phyloP scores from a whole-genome alignment of 2,888 invertebrate species.

The Mythimna albipuncta region DNA sequence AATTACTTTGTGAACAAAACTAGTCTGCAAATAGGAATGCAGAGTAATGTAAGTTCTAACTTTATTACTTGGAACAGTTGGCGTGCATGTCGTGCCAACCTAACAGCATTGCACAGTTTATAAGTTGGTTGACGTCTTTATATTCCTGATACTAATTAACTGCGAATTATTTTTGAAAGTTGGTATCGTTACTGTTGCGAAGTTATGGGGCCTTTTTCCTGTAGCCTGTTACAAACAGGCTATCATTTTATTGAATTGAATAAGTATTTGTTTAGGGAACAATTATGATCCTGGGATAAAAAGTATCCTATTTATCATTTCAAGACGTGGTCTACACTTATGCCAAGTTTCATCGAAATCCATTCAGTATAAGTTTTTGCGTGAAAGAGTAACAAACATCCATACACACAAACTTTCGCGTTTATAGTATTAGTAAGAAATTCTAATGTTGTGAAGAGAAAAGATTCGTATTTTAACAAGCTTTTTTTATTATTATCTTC shows the following conservation, averaged over 20 bases:
- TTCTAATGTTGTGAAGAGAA: too few species aligned
- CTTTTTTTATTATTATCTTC: too few species aligned
- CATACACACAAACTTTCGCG: too few species aligned
- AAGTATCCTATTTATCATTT: too few species aligned
- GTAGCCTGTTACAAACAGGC: too few species aligned
- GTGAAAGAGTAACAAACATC: too few species aligned
- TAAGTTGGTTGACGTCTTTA: conserved; percentile 44
- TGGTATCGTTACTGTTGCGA: conserved; percentile 2
- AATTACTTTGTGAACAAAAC: conserved; percentile 51
- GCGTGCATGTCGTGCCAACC: conserved; percentile 52
- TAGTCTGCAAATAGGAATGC: conserved; percentile 40
- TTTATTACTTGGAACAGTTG: conserved; percentile 51
- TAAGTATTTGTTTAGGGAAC: not conserved
- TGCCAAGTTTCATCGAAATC: too few species aligned
- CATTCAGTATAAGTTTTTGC: too few species aligned
- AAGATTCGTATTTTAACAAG: too few species aligned
- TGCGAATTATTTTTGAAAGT: conserved; percentile 33
- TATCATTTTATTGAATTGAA: not conserved
- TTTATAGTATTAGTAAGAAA: too few species aligned
- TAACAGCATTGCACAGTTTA: conserved; percentile 30
- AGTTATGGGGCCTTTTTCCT: not conserved
- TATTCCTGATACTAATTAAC: conserved; percentile 14
- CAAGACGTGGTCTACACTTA: too few species aligned
- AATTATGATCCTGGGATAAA: too few species aligned
- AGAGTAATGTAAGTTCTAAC: conserved; percentile 56